Evolutionary conservation across 1,140 invertebrate genomes (phyloP).

Genomic region (Wiebesia pumilae): DNA sequence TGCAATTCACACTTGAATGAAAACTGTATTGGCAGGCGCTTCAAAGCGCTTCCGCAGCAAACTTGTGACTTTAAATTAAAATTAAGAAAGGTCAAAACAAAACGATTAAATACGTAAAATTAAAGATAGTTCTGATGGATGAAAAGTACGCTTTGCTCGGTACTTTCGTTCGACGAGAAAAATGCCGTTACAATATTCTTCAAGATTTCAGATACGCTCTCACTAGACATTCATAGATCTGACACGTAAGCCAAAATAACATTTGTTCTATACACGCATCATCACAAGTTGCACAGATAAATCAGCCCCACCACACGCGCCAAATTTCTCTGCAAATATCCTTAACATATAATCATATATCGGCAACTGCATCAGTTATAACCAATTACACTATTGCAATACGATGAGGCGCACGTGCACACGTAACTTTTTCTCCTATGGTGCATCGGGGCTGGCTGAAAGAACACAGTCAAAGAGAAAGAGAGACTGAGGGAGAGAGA

Average conservation of each 20-base stretch:
- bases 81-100: no score
- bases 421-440: no score
- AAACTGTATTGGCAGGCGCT: neutral
- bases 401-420: no score
- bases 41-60: no score
- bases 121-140: neutral
- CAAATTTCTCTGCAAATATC: neutral
- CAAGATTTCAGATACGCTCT: neutral
- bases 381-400: no score
- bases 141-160: neutral
- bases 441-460: neutral
- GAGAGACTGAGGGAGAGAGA: neutral
- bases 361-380: no score
- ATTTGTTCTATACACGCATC: neutral
- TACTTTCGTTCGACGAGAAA: no score
- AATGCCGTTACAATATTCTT: neutral
- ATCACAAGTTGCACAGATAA: neutral
- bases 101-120: no score
- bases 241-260: neutral
- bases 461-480: neutral
- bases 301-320: neutral
- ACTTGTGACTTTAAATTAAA: conserved; percentile 4
- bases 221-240: neutral
- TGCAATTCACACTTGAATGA: neutral
- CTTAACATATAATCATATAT: neutral